Evolutionary conservation across 2,113 vertebrate species (phyloP).

Genomic region (Pitta sordida): DNA sequence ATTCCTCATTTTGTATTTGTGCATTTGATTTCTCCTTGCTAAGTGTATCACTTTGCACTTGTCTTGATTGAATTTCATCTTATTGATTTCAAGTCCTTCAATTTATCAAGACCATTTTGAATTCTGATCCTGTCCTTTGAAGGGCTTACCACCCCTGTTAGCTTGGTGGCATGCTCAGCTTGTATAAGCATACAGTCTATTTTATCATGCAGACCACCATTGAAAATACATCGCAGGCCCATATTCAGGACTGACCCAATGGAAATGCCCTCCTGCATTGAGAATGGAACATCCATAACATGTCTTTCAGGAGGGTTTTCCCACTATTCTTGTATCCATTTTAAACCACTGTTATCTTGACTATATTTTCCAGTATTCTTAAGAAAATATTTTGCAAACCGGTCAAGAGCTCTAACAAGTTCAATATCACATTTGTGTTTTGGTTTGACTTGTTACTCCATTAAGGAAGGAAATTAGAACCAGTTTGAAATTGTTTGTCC

Average conservation of each 20-base stretch:
- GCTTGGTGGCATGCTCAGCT: background rate
- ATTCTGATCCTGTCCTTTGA: background rate
- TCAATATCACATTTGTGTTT: background rate
- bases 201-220: background rate
- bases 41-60: slow-evolving; percentile 47
- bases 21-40: slow-evolving; percentile 50
- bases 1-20: slow-evolving; percentile 34
- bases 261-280: background rate
- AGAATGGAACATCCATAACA: background rate
- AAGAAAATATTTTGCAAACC: background rate
- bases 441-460: background rate
- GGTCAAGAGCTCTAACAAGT: background rate
- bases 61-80: slow-evolving; percentile 47
- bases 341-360: background rate
- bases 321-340: background rate
- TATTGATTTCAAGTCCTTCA: slow-evolving; percentile 48
- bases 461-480: background rate
- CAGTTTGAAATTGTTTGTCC: background rate
- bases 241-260: background rate
- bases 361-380: background rate
- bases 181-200: background rate
- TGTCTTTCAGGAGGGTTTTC: background rate
- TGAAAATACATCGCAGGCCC: background rate
- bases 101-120: slow-evolving; percentile 36
- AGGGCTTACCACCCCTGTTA: background rate